Percentiles rank a stretch among this genome's conserved stretches.
Conservation (phyloP, 2,113 vertebrate genomes). For the Nematolebias whitei region DNA sequence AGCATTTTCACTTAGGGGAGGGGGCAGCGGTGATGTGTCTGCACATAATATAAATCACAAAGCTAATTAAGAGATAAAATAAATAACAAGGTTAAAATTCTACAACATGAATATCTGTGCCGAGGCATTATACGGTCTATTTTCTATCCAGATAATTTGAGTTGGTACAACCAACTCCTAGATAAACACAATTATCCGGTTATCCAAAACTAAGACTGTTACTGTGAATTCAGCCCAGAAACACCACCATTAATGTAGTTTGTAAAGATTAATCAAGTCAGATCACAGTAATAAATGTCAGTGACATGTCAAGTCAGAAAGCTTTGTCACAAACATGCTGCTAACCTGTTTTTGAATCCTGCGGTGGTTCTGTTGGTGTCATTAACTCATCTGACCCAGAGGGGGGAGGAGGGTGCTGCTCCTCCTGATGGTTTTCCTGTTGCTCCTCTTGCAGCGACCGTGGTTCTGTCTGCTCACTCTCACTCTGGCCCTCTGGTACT, state of each 20-base stretch:
- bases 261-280: not conserved
- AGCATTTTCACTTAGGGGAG: slow-evolving; percentile 82
- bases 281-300: not conserved
- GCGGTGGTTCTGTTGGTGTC: slow-evolving; percentile 36
- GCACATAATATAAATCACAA: slow-evolving; percentile 5
- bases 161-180: no score
- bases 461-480: slow-evolving; percentile 58
- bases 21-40: slow-evolving; percentile 63
- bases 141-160: no score
- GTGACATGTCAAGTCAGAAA: no score
- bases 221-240: not conserved
- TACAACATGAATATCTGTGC: not conserved
- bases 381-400: slow-evolving; percentile 69
- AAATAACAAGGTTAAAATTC: not conserved
- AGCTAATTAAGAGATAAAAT: not conserved
- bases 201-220: no score
- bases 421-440: slow-evolving; percentile 42
- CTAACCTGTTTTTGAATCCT: slow-evolving; percentile 65
- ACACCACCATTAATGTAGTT: not conserved
- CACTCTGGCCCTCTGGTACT: slow-evolving; percentile 64
- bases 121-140: no score
- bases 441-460: slow-evolving; percentile 42
- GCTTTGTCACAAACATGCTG: not conserved
- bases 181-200: no score
- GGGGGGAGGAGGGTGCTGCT: slow-evolving; percentile 46